Evolutionary conservation across 2,797 vertebrate species (phyloP).

Genomic region (Toxotes lorentzi): DNA sequence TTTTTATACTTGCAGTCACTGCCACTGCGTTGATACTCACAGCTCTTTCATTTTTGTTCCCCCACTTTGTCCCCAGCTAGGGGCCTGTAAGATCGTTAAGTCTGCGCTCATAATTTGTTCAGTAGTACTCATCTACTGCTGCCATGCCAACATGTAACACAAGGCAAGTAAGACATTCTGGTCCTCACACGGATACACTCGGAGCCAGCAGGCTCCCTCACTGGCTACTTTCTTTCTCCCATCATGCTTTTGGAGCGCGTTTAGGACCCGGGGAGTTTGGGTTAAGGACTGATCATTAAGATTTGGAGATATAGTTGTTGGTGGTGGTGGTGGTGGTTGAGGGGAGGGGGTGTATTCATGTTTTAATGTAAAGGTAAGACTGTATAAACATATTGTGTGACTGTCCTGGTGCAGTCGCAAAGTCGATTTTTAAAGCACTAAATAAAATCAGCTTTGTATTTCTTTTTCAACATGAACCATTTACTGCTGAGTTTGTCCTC

Average conservation of each 20-base stretch:
- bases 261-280: slow-evolving; percentile 50
- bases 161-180: slow-evolving; percentile 89
- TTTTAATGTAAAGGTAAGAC: slow-evolving; percentile 57
- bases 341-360: slow-evolving; percentile 9
- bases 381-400: background rate
- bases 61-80: slow-evolving; percentile 89
- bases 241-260: slow-evolving; percentile 78
- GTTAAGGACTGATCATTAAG: slow-evolving; percentile 34
- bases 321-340: slow-evolving; percentile 3
- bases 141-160: slow-evolving; percentile 89
- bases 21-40: slow-evolving; percentile 86
- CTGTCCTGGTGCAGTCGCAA: slow-evolving; percentile 5
- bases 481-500: slow-evolving; percentile 4
- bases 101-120: slow-evolving; percentile 90
- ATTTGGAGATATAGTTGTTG: slow-evolving; percentile 31
- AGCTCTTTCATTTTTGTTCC: slow-evolving; percentile 88
- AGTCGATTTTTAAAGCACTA: background rate
- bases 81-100: slow-evolving; percentile 90
- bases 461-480: slow-evolving; percentile 6
- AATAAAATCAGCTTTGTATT: background rate
- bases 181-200: slow-evolving; percentile 83
- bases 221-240: slow-evolving; percentile 77
- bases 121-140: slow-evolving; percentile 88
- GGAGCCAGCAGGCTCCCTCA: slow-evolving; percentile 75
- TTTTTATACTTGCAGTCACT: slow-evolving; percentile 79